These are phyloP conservation scores for Cryptotis parvus DNA, from an alignment of 2,113 vertebrate species.

Conservation along the genomic window DNA sequence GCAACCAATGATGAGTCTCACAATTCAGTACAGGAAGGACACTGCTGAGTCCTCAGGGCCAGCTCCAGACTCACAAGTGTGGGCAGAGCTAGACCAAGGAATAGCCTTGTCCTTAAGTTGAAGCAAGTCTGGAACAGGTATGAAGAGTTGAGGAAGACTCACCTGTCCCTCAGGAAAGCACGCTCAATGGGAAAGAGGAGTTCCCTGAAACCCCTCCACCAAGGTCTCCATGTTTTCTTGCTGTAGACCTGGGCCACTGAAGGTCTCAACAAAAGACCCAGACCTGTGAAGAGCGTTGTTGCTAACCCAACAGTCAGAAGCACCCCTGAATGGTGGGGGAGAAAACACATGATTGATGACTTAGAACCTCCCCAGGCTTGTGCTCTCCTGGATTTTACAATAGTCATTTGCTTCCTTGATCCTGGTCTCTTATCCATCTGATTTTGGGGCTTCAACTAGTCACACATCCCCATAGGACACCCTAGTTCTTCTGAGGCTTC, in stretches of 20 bases:
- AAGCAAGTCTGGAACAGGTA: neutral
- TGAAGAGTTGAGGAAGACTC: neutral
- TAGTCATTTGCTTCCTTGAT: neutral
- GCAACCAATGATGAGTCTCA: neutral
- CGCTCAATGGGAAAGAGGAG: conserved; percentile 86
- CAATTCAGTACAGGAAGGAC: too few relatives aligned
- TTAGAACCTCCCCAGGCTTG: neutral
- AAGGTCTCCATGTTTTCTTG: conserved; percentile 88
- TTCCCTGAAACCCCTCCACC: conserved; percentile 93
- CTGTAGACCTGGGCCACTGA: conserved; percentile 81
- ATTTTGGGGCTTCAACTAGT: neutral
- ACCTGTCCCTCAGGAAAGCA: conserved; percentile 88
- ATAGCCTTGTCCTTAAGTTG: neutral
- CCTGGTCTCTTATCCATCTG: neutral
- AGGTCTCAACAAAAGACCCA: conserved; percentile 90
- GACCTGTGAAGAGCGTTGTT: conserved; percentile 85
- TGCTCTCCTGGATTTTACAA: neutral
- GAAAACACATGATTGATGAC: neutral
- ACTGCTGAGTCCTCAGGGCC: neutral
- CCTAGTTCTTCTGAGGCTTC: neutral
- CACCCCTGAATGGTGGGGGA: conserved; percentile 76
- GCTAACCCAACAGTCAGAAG: conserved; percentile 88
- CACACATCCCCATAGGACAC: neutral
- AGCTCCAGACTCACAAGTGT: neutral
- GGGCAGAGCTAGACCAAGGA: neutral